phyloP scores from a whole-genome alignment of 1,140 invertebrate species.

The Calephelis virginiensis region DNA sequence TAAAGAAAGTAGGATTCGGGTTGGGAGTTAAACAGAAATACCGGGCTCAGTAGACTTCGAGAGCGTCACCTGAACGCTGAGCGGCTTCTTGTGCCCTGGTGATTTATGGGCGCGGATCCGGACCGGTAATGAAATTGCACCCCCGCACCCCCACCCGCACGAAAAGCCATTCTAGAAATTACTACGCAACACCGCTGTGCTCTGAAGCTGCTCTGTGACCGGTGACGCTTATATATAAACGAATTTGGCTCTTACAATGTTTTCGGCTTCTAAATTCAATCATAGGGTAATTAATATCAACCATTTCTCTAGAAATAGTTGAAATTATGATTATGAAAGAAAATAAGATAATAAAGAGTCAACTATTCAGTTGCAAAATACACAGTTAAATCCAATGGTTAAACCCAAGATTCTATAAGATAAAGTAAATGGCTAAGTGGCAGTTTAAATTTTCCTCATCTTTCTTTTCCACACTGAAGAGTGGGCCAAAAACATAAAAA shows the following conservation, averaged over 20 bases:
- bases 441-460: too few species aligned
- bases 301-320: neutral
- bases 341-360: too few species aligned
- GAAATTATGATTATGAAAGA: too few species aligned
- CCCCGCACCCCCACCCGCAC: conserved; percentile 37
- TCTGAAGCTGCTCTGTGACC: neutral
- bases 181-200: conserved; percentile 61
- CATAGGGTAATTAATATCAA: neutral
- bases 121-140: conserved; percentile 80
- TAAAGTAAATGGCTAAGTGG: too few species aligned
- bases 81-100: conserved; percentile 70
- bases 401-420: too few species aligned
- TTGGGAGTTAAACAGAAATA: conserved; percentile 62
- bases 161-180: conserved; percentile 73
- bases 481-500: too few species aligned
- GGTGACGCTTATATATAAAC: neutral
- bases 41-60: conserved; percentile 60
- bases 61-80: conserved; percentile 71
- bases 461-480: too few species aligned
- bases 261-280: neutral
- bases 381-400: too few species aligned
- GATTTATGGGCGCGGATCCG: conserved; percentile 80
- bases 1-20: conserved; percentile 67
- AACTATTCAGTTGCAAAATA: too few species aligned
- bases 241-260: neutral